phyloP scores from a whole-genome alignment of 1,140 invertebrate species.

The Diabrotica undecimpunctata region DNA sequence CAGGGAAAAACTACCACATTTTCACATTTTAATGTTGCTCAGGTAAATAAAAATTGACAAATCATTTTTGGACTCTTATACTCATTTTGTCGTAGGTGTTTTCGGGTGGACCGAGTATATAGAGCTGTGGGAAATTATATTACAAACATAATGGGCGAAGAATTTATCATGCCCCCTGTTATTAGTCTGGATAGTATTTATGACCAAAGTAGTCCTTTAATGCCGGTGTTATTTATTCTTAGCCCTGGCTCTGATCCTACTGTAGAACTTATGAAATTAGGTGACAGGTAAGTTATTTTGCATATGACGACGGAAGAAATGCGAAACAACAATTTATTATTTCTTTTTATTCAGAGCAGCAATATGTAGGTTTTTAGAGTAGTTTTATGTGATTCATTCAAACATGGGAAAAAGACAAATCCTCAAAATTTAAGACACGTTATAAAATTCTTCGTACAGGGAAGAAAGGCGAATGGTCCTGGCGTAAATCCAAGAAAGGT shows the following conservation, averaged over 20 bases:
- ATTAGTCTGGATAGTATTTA: conserved; percentile 77
- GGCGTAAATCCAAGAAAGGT: too few relatives aligned
- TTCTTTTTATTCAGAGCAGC: too few relatives aligned
- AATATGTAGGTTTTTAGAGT: too few relatives aligned
- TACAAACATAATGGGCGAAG: conserved; percentile 74
- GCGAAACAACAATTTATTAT: too few relatives aligned
- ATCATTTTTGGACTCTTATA: too few relatives aligned
- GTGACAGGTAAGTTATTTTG: conserved; percentile 55
- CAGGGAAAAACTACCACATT: conserved; percentile 58
- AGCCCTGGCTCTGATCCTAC: conserved; percentile 86
- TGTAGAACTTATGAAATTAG: conserved; percentile 82
- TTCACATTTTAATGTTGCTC: conserved; percentile 76
- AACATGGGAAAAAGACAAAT: too few relatives aligned
- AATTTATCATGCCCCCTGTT: conserved; percentile 80
- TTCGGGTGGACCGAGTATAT: conserved; percentile 82
- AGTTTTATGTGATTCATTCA: too few relatives aligned
- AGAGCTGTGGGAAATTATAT: conserved; percentile 76
- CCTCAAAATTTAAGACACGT: too few relatives aligned
- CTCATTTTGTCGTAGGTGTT: conserved; percentile 57
- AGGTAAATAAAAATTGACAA: conserved; percentile 49
- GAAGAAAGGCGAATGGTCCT: too few relatives aligned
- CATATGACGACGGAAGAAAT: too few relatives aligned
- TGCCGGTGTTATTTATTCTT: conserved; percentile 82
- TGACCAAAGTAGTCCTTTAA: conserved; percentile 73
- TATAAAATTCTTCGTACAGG: too few relatives aligned